These are phyloP conservation scores for Hetaerina americana DNA, from an alignment of 1,140 invertebrate species.

Conservation along the genomic window DNA sequence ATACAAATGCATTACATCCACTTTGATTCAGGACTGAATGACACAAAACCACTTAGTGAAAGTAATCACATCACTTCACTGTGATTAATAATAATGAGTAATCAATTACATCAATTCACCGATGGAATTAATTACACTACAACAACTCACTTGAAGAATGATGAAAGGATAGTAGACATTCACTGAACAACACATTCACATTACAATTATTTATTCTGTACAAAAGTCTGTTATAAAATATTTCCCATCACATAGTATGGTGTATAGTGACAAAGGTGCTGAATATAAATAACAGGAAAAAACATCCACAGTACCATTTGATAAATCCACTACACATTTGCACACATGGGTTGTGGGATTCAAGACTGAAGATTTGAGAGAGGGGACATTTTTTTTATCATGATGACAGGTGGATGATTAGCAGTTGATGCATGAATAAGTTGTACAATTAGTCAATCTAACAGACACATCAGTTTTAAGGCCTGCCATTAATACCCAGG, in stretches of 20 bases:
- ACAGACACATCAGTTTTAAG: neutral
- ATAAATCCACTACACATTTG: conserved; percentile 13
- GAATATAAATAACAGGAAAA: conserved; percentile 18
- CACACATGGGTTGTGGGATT: conserved; percentile 7
- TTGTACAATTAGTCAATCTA: neutral
- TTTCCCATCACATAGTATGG: conserved; percentile 24
- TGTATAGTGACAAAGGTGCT: conserved; percentile 24
- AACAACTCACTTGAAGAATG: too few species aligned
- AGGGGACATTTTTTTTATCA: neutral
- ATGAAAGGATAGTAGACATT: neutral
- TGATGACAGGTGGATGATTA: conserved; percentile 2
- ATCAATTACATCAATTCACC: too few species aligned
- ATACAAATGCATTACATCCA: too few species aligned
- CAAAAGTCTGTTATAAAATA: conserved; percentile 28
- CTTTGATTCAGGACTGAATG: too few species aligned
- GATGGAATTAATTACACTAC: too few species aligned
- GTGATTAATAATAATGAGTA: too few species aligned
- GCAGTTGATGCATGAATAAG: neutral
- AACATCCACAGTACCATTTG: conserved; percentile 14
- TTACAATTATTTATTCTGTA: conserved; percentile 24
- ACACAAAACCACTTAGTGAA: too few species aligned
- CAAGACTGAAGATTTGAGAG: neutral
- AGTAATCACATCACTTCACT: too few species aligned
- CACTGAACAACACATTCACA: neutral
- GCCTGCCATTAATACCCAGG: neutral